Percentiles rank a stretch among this genome's conserved stretches.
Conservation (phyloP, 35 echinoderm and acorn worm species). For the Apostichopus parvimensis region DNA sequence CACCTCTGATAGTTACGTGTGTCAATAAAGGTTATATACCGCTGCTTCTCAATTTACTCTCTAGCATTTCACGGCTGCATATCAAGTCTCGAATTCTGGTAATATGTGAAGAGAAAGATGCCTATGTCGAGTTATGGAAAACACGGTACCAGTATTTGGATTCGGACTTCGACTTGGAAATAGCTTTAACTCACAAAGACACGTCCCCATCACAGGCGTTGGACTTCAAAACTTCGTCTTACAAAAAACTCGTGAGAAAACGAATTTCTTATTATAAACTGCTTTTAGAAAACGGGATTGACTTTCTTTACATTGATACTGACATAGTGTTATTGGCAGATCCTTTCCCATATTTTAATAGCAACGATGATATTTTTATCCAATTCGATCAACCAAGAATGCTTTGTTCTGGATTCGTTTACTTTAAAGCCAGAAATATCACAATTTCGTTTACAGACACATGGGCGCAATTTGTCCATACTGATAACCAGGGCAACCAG, state of each 20-base stretch:
- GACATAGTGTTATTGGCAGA: neutral
- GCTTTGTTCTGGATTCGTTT: neutral
- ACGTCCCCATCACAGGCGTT: neutral
- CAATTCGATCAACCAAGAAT: neutral
- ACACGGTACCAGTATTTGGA: neutral
- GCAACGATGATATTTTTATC: neutral
- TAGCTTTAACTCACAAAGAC: neutral
- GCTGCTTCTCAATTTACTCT: neutral
- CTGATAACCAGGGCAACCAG: neutral
- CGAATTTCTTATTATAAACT: neutral
- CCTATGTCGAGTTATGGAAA: neutral
- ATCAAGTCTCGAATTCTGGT: neutral
- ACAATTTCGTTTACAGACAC: neutral
- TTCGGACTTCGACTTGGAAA: neutral
- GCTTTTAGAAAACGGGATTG: neutral
- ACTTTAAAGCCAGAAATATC: neutral
- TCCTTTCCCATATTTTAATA: neutral
- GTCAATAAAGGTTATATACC: neutral
- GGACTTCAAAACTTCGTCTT: neutral
- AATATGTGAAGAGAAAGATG: neutral
- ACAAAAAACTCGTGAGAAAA: constrained; percentile 9
- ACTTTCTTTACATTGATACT: constrained; percentile 1
- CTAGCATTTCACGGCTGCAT: neutral
- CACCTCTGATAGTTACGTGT: neutral
- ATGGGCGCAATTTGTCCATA: neutral